Percentiles rank a stretch among this genome's conserved stretches.
phyloP scores from a whole-genome alignment of 2,888 invertebrate species.

The Galeruca laticollis region DNA sequence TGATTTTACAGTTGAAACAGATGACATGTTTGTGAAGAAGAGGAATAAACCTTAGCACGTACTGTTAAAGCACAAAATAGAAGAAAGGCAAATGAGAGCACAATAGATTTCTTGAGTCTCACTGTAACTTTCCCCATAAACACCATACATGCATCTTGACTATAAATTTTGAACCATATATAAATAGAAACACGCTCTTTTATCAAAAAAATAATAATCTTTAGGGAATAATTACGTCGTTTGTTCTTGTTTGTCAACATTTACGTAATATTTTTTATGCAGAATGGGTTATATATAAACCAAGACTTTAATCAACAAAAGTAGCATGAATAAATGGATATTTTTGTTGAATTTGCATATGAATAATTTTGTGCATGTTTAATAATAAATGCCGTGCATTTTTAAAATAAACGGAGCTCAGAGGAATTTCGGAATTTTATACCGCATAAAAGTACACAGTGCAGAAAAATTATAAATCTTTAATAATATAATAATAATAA shows the following conservation, averaged over 20 bases:
- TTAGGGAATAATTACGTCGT: not conserved
- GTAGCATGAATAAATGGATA: not conserved
- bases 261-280: not conserved
- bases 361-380: not conserved
- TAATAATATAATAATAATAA: too few species aligned
- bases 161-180: too few species aligned
- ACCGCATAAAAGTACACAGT: not conserved
- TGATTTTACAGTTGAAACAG: too few species aligned
- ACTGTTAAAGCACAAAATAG: too few species aligned
- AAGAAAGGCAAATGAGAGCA: too few species aligned
- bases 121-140: too few species aligned
- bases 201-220: not conserved
- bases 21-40: too few species aligned
- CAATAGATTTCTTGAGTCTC: too few species aligned
- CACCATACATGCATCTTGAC: too few species aligned
- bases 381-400: not conserved
- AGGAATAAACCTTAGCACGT: too few species aligned
- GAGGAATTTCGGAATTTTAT: not conserved
- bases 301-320: not conserved
- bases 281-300: not conserved
- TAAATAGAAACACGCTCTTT: not conserved
- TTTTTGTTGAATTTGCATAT: not conserved
- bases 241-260: not conserved
- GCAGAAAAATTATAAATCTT: too few species aligned
- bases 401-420: not conserved